Base-by-base conservation (phyloP, 2,797 vertebrate species). In the Petrocephalus schoutedeni region DNA sequence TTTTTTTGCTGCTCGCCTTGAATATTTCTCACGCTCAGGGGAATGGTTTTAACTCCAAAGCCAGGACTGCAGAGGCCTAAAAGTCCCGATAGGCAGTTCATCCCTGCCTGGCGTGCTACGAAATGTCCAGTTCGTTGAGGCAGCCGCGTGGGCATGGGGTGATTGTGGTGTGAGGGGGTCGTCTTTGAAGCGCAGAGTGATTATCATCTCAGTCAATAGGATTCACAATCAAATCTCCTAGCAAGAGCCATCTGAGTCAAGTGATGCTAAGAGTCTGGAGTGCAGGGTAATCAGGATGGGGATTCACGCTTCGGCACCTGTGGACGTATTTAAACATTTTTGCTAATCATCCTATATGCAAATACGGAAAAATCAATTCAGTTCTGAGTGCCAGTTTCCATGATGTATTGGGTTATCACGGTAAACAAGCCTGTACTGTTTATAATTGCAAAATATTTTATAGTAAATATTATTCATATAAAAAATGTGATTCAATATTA, bases 51-150 rank as follows among this genome's bases (percentile, higher is more conserved):
- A 16, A n/a, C 32, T 77, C 67, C 23, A 16, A 36, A 41, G 32
- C 67, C 5, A 77, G 32, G 14, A 12, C 19, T 77, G 2, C 71
- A 16, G 32, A 77, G 36, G 16, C 6, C 71, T 41, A 32, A 36
- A 28, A 19, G 14, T 32, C 71, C 71, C 14, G 19, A 45, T 77
- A 77, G 71, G 14, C 0, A 77, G 36, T 45, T 5, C 16, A 41
- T 45, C 2, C 71, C 36, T 77, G 71, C 71, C 12, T 87, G 89
- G 86, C 64, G 89, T 67, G 86, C 86, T 88, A 10, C 49, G 36
- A 91, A 91, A 90, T 89, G 92, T 90, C 90, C 90, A 92, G 82
- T 49, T 2, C 45, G 45, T 7, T 61, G 80, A 49, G 28, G 49
- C 45, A 61, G 57, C 23, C 9, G 82, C 1, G 45, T 51, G 61